Percentiles rank a stretch among this genome's conserved stretches.
These are phyloP conservation scores for Drosophila picticornis DNA, from an alignment of 2,888 invertebrate genomes.

Conservation along the genomic window DNA sequence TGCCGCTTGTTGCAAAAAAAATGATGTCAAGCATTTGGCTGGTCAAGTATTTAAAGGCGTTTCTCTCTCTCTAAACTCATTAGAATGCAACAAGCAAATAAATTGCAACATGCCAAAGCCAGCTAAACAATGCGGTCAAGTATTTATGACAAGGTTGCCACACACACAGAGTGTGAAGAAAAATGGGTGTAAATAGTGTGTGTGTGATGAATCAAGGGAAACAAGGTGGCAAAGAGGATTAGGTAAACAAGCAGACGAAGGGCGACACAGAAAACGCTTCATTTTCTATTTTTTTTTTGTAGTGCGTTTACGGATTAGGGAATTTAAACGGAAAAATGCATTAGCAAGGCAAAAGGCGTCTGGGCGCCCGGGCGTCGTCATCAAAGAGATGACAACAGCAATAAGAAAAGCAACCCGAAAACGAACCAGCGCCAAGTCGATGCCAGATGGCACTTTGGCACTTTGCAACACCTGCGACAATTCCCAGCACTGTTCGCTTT, in stretches of 20 bases:
- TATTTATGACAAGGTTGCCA: constrained; percentile 77
- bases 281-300: constrained; percentile 28
- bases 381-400: constrained; percentile 43
- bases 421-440: constrained; percentile 26
- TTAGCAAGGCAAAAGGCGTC: constrained; percentile 75
- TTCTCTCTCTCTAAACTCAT: constrained; percentile 58
- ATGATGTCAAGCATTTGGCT: constrained; percentile 39
- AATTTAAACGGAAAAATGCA: constrained; percentile 79
- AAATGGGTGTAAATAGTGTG: constrained; percentile 12
- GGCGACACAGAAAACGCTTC: constrained; percentile 68
- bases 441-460: constrained; percentile 61
- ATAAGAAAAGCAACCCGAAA: constrained; percentile 4
- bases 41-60: constrained; percentile 37
- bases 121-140: constrained; percentile 74
- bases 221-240: constrained; percentile 43
- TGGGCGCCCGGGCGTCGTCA: constrained; percentile 25
- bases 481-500: constrained; percentile 68
- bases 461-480: constrained; percentile 81
- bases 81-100: constrained; percentile 63
- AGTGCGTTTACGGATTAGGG: constrained; percentile 81
- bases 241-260: constrained; percentile 47
- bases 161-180: constrained; percentile 6
- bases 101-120: constrained; percentile 57
- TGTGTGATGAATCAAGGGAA: constrained; percentile 10
- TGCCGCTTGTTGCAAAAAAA: constrained; percentile 8